Evolutionary conservation across 2,888 invertebrate species (phyloP), one percentile per base, ranked within the genome.

Genomic region (Cyclophora punctaria): DNA sequence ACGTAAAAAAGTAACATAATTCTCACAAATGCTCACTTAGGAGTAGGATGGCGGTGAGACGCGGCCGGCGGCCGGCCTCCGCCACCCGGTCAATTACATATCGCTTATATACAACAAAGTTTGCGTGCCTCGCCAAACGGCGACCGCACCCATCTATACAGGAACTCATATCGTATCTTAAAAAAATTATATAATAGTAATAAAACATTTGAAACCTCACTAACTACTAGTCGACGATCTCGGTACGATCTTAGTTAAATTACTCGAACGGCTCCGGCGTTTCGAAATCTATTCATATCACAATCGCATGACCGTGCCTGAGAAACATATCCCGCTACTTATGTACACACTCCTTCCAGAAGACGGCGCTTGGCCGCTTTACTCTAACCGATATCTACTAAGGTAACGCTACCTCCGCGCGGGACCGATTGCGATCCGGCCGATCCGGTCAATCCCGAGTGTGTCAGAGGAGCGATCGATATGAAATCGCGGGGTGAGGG

Each of bases 121-220:
- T 64, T 68, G 60, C 69, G 80, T 69, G 76, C 80, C 76, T 62
- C 78, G 75, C 78, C 72, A 55, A 51, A 50, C 59, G 73, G 73
- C 76, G 65, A 62, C 64, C 80, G 81, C 82, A 74, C 77, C 76
- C 76, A 78, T 80, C 79, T 73, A 79, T 82, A 85, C 88, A 88
- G 89, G 89, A 89, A 89, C 88, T 88, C 88, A 87, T 87, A 87
- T 88, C 80, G 83, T 83, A 80, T 85, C 86, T 83, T 89, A 85
- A 86, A 83, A 79, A 83, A 85, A 87, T 81, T 80, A 83, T 85
- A 86, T 78, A 87, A 81, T 87, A 85, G 80, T 86, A 88, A 87
- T 85, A 85, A 88, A 87, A 85, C 83, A 83, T 87, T 87, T 86
- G 80, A 84, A 88, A 88, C 86, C 84, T 88, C 87, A 83, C 87